phyloP scores from a whole-genome alignment of 1,140 invertebrate species.

The Delia radicum region DNA sequence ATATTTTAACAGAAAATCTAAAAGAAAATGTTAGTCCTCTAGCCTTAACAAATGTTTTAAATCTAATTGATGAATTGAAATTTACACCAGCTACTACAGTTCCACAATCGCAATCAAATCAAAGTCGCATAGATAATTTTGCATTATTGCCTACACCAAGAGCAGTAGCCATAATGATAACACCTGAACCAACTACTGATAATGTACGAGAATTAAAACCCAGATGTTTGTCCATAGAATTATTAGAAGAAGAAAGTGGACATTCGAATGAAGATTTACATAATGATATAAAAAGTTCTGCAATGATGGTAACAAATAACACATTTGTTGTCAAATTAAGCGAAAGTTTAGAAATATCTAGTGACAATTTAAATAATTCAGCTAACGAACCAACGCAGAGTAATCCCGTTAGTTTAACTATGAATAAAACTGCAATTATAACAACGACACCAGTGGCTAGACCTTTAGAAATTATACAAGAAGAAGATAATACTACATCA shows the following conservation, averaged over 20 bases:
- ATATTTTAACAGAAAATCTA: background rate
- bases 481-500: slow-evolving; percentile 39
- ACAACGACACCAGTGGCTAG: slow-evolving; percentile 33
- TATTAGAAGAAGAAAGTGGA: slow-evolving; percentile 14
- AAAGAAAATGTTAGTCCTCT: slow-evolving; percentile 51
- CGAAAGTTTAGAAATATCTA: slow-evolving; percentile 28
- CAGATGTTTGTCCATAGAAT: slow-evolving; percentile 7
- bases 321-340: slow-evolving; percentile 44
- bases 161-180: background rate
- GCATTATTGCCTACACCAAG: slow-evolving; percentile 46
- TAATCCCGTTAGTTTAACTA: background rate
- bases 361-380: slow-evolving; percentile 31
- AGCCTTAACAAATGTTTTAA: slow-evolving; percentile 39
- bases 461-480: slow-evolving; percentile 41
- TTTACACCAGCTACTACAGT: slow-evolving; percentile 42
- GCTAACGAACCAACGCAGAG: slow-evolving; percentile 29
- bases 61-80: slow-evolving; percentile 46
- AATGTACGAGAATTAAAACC: background rate
- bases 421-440: slow-evolving; percentile 48
- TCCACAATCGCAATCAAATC: background rate
- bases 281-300: slow-evolving; percentile 16
- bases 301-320: slow-evolving; percentile 34
- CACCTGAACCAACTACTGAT: background rate
- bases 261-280: background rate
- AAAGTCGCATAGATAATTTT: slow-evolving; percentile 41